Evolutionary conservation across 2,797 vertebrate genomes (phyloP).

Genomic region (Neosilurus mollespiculum): DNA sequence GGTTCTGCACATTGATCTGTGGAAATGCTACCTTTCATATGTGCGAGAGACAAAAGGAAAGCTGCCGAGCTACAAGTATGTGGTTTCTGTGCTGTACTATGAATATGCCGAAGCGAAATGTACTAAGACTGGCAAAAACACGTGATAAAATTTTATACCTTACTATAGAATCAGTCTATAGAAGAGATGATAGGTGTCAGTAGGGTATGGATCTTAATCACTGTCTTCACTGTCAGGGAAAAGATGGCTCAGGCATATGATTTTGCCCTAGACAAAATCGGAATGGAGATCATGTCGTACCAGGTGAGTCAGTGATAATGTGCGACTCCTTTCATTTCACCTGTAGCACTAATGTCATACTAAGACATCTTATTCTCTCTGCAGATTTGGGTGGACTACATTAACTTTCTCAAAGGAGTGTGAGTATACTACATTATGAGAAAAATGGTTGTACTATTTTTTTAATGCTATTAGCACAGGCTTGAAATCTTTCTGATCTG

Average conservation of each 20-base stretch:
- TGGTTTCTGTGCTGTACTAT: constrained; percentile 40
- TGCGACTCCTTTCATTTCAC: background rate
- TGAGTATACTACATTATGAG: constrained; percentile 72
- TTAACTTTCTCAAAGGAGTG: constrained; percentile 99
- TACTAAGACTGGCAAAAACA: background rate
- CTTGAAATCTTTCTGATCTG: background rate
- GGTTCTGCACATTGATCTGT: constrained; percentile 98
- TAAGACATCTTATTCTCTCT: background rate
- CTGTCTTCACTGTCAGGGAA: constrained; percentile 78
- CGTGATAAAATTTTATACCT: background rate
- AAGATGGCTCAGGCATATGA: constrained; percentile 99
- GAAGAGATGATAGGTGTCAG: background rate
- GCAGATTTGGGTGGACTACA: constrained; percentile 99
- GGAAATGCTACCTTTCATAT: constrained; percentile 99
- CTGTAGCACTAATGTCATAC: background rate
- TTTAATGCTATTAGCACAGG: background rate
- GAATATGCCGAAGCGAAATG: background rate
- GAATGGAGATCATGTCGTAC: constrained; percentile 99
- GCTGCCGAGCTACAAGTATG: constrained; percentile 99
- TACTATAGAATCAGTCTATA: background rate
- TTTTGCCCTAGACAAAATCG: constrained; percentile 99
- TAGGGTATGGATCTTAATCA: background rate
- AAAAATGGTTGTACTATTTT: background rate
- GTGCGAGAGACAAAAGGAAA: constrained; percentile 99
- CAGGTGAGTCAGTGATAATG: constrained; percentile 76